Evolutionary conservation across 1,140 invertebrate species (phyloP), one percentile per base, ranked within the genome.

Genomic region (Copidosoma floridanum): DNA sequence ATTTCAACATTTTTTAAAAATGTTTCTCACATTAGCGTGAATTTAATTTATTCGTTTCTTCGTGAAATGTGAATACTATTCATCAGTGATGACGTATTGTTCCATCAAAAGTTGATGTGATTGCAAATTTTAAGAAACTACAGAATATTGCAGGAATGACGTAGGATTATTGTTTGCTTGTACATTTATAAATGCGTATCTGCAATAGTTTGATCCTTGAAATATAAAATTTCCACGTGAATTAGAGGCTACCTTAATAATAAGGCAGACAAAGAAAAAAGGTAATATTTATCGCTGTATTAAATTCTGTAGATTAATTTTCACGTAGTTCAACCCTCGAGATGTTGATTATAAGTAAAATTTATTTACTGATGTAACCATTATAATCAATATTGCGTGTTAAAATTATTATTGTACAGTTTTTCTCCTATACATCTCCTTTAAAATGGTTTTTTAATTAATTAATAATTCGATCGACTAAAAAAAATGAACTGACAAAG

Each of bases 171-270:
- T n/a, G 21, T 54, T 47, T 37, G 11, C 43, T 40, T 60, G 58
- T 51, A 51, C 24, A 35, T 48, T 40, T 53, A 46, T 29, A 10
- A 20, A 52, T 6, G 26, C 51, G 29, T 57, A 8, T 51, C 47
- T 62, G 37, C 32, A 44, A 43, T 47, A 51, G 16, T 21, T 47
- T 46, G 29, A 14, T 23, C 18, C 29, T 46, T 57, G 4, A 18
- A 52, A 18, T 20, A 18, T 38, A 57, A 18, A 52, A 35, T 54
- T 64, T 67, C 64, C 41, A 46, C 47, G 57, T 60, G 48, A 68
- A 67, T 73, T 70, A 75, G 74, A 77, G 75, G 75, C 75, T 78
- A 77, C 65, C 66, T 74, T 73, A 69, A 57, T n/a, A 46, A 70
- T 66, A 72, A 72, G 65, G 61, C 63, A 60, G 29, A 37, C 27